Evolutionary conservation across 2,797 vertebrate genomes (phyloP).

Genomic region (Eulemur albifrons): DNA sequence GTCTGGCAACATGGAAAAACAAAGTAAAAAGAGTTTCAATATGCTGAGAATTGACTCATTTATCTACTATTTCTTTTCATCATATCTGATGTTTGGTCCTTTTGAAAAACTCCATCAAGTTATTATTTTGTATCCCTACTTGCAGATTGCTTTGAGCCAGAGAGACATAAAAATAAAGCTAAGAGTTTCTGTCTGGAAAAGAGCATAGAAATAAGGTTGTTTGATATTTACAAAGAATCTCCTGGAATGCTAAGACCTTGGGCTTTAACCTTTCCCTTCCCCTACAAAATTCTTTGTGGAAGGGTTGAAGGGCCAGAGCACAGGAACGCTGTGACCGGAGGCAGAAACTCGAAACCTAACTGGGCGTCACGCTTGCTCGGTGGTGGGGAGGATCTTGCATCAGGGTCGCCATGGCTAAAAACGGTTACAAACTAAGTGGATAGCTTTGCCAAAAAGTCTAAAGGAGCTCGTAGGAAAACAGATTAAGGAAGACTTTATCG

Average conservation of each 20-base stretch:
- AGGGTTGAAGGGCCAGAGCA: neutral
- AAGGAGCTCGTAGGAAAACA: neutral
- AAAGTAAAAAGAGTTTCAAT: neutral
- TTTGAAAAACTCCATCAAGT: neutral
- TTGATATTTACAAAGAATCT: neutral
- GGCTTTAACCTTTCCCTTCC: neutral
- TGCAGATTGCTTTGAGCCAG: neutral
- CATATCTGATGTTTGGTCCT: constrained; percentile 52
- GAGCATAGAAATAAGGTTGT: neutral
- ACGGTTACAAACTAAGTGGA: neutral
- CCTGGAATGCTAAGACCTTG: neutral
- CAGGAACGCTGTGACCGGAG: neutral
- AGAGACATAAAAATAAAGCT: constrained; percentile 21
- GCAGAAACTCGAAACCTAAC: neutral
- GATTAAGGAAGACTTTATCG: neutral
- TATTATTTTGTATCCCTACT: neutral
- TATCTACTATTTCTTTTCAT: neutral
- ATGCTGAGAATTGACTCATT: constrained; percentile 25
- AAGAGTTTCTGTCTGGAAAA: constrained; percentile 1
- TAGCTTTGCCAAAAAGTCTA: neutral
- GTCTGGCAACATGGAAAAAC: neutral
- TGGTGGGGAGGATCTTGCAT: neutral
- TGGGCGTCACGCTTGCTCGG: fast-evolving
- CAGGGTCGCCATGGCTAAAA: neutral
- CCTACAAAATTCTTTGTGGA: neutral